These are phyloP conservation scores for Austrofundulus limnaeus DNA, from an alignment of 2,113 vertebrate genomes.

Conservation along the genomic window DNA sequence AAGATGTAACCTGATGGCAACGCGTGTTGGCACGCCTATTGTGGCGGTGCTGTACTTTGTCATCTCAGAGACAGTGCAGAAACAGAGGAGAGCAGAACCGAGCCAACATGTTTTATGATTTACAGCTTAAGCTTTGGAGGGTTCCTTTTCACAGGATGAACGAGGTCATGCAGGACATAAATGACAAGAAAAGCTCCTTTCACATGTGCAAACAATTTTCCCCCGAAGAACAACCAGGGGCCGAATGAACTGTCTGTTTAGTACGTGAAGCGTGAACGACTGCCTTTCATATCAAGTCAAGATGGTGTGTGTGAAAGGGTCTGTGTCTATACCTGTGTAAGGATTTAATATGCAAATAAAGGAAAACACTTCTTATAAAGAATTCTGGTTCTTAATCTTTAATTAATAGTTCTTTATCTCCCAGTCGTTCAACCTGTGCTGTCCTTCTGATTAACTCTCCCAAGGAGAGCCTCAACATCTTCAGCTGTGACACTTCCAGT, in stretches of 20 bases:
- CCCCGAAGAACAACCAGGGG: slow-evolving; percentile 37
- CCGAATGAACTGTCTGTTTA: slow-evolving; percentile 66
- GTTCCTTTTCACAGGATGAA: slow-evolving; percentile 40
- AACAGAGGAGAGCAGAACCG: background rate
- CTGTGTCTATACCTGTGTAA: slow-evolving; percentile 31
- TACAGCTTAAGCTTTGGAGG: slow-evolving; percentile 28
- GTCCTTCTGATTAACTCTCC: no score
- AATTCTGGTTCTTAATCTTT: background rate
- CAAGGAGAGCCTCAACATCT: no score
- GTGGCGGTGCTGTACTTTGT: background rate
- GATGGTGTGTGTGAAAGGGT: slow-evolving; percentile 2
- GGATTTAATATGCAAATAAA: slow-evolving; percentile 50
- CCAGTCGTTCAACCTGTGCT: no score
- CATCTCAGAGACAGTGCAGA: slow-evolving; percentile 15
- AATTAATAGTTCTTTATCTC: no score
- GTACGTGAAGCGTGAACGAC: slow-evolving; percentile 63
- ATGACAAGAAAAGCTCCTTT: slow-evolving; percentile 44
- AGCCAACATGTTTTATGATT: slow-evolving; percentile 25
- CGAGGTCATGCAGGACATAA: slow-evolving; percentile 53
- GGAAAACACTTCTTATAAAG: background rate
- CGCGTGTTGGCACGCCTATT: background rate
- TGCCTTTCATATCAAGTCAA: slow-evolving; percentile 60
- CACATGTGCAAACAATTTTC: slow-evolving; percentile 72
- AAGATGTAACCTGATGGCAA: background rate
- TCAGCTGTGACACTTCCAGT: no score